Conservation (phyloP, 2,113 vertebrate species). For the Hyla sarda region DNA sequence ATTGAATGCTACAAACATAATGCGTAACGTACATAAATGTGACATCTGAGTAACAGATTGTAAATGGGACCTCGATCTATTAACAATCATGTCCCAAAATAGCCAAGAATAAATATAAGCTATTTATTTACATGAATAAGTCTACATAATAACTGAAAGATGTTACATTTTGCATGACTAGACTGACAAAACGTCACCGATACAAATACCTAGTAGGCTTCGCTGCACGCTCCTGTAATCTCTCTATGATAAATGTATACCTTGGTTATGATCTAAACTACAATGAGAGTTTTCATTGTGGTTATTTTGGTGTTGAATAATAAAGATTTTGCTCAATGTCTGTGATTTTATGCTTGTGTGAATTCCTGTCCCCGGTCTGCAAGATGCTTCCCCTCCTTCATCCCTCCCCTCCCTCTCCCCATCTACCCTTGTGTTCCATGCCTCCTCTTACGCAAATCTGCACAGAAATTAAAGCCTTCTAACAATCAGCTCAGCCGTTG, state of each 20-base stretch:
- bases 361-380: conserved; percentile 34
- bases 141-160: neutral
- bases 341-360: neutral
- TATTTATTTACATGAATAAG: neutral
- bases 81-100: neutral
- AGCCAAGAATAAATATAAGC: neutral
- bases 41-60: too few relatives aligned
- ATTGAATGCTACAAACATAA: too few relatives aligned
- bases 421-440: conserved; percentile 24
- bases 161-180: neutral
- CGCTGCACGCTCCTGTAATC: neutral
- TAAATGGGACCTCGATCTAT: too few relatives aligned
- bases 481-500: conserved; percentile 59
- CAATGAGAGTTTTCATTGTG: neutral
- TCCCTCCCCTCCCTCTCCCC: conserved; percentile 10
- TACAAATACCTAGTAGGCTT: neutral
- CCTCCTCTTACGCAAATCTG: conserved; percentile 59
- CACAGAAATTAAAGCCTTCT: conserved; percentile 58
- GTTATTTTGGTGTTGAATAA: neutral
- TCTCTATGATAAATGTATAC: neutral
- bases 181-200: neutral
- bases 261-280: neutral
- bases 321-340: neutral
- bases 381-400: conserved; percentile 10
- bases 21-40: too few relatives aligned